These are phyloP conservation scores for Acestrorhynchus altus DNA, from an alignment of 2,797 vertebrate species.

Conservation along the genomic window DNA sequence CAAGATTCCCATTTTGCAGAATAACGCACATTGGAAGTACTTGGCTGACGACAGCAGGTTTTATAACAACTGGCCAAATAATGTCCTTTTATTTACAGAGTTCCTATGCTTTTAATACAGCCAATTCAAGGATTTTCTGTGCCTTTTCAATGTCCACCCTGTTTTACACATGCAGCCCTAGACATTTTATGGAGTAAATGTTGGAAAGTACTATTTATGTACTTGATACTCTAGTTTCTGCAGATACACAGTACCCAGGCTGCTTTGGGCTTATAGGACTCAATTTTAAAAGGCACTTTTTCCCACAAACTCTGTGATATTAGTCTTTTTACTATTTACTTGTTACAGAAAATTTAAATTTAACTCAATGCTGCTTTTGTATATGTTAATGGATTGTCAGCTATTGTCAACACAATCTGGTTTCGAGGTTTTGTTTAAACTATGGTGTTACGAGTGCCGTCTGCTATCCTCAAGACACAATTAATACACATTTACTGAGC, in stretches of 20 bases:
- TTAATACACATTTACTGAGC: no score
- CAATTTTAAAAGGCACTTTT: not conserved
- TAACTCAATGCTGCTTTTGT: no score
- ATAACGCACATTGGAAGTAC: conserved; percentile 22
- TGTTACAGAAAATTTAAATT: no score
- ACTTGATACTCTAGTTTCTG: not conserved
- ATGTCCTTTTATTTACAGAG: conserved; percentile 6
- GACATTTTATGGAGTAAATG: conserved; percentile 3
- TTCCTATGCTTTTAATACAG: not conserved
- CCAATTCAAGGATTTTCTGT: not conserved
- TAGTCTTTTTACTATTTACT: not conserved
- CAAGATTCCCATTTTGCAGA: conserved; percentile 36
- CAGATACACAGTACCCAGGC: not conserved
- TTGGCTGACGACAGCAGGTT: conserved; percentile 11
- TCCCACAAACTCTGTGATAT: not conserved
- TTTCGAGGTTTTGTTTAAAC: no score
- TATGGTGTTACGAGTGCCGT: no score
- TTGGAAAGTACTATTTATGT: not conserved
- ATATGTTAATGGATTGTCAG: no score
- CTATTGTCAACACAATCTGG: no score
- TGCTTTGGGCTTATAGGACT: not conserved
- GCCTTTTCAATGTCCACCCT: not conserved
- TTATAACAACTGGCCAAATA: conserved; percentile 3
- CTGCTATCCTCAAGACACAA: no score
- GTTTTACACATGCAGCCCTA: not conserved